Conservation (phyloP, 2,888 invertebrate genomes). For the Crematogaster levior region DNA sequence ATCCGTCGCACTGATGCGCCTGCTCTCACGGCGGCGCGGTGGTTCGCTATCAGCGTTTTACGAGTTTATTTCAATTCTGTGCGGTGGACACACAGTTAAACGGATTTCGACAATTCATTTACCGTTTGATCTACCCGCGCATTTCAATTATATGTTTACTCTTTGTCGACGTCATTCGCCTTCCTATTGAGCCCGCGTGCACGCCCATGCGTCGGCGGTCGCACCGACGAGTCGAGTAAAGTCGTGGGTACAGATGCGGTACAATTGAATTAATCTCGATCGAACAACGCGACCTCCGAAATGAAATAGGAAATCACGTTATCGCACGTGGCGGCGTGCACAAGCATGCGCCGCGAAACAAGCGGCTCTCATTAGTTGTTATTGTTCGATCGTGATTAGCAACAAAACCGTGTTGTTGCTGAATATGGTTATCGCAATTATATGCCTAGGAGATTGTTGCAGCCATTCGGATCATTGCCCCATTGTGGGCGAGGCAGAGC, state of each 20-base stretch:
- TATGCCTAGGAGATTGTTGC: slow-evolving; percentile 32
- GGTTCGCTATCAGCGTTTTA: slow-evolving; percentile 10
- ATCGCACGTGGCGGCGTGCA: slow-evolving; percentile 61
- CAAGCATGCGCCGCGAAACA: slow-evolving; percentile 55
- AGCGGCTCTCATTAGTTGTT: slow-evolving; percentile 67
- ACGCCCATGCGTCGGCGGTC: slow-evolving; percentile 34
- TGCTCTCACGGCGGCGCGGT: background rate
- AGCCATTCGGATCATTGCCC: background rate
- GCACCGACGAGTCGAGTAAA: slow-evolving; percentile 58
- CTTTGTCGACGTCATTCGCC: slow-evolving; percentile 63
- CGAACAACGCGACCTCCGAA: slow-evolving; percentile 70
- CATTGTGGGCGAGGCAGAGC: too few relatives aligned
- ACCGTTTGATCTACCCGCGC: slow-evolving; percentile 67
- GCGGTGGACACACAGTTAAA: slow-evolving; percentile 63
- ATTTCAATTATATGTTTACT: slow-evolving; percentile 74
- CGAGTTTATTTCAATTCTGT: slow-evolving; percentile 67
- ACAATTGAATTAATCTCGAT: slow-evolving; percentile 76
- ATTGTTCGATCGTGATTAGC: slow-evolving; percentile 58
- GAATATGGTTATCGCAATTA: slow-evolving; percentile 50
- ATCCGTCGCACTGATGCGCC: background rate
- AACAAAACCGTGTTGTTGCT: slow-evolving; percentile 36
- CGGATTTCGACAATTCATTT: slow-evolving; percentile 72
- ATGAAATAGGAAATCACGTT: slow-evolving; percentile 74
- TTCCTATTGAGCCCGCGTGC: slow-evolving; percentile 29
- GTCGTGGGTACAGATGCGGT: slow-evolving; percentile 69